Evolutionary conservation across 2,797 vertebrate genomes (phyloP), one percentile per base, ranked within the genome.

Genomic region (Acrossocheilus wenchowensis): DNA sequence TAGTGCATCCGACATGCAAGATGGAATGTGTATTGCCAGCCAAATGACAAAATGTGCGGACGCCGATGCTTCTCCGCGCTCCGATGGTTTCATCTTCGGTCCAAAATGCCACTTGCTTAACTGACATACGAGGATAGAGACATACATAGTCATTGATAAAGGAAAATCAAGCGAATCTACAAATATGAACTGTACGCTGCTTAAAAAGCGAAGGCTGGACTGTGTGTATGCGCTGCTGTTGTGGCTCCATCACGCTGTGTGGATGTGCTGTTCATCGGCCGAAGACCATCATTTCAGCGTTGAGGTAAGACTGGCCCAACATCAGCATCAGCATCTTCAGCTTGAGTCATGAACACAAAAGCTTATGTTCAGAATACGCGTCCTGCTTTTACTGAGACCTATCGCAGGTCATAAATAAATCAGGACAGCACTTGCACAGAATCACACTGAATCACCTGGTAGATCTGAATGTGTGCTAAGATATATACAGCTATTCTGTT

Each of bases 201-300:
- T 94, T 94, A 94, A 94, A 95, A 96, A 93, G 93, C 97, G 95
- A 94, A 95, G 95, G 95, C 94, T 96, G 96, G 96, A 96, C 96
- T 95, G 95, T 91, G 94, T 96, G 93, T 95, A 95, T 91, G 94
- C 97, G 89, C 95, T 97, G 94, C 95, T 95, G 77, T 93, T 97
- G 93, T 95, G 97, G 95, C 95, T 97, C 95, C 97, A 97, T 94
- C 92, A 96, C 93, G 94, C 95, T 93, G 93, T 99, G 92, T 97
- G 97, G 97, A 95, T 97, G 95, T 94, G 96, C 92, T 96, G 97
- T 91, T 95, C 96, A 71, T 96, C 96, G 94, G 97, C 96, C 95
- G 95, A 95, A 94, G 96, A 97, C 93, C 96, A 96, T 91, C 96
- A 95, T 91, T 99, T 99, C 97, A 99, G 96, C 96, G 97, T 98